Conservation (phyloP, 2,113 vertebrate species). For the Chionodraco myersi region DNA sequence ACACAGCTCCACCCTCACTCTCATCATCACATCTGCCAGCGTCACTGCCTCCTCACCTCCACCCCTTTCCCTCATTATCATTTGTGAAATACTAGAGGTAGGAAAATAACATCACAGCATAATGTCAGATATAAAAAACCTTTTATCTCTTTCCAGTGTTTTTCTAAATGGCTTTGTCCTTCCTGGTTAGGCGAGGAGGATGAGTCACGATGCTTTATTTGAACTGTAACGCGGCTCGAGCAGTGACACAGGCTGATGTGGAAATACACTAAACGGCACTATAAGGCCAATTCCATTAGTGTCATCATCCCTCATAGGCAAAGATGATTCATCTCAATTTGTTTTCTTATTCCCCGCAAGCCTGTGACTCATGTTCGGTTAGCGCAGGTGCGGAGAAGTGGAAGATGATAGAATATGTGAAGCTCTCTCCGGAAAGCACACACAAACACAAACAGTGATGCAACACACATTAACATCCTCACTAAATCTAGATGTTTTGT, state of each 20-base stretch:
- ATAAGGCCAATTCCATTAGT: conserved; percentile 72
- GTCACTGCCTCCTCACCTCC: conserved; percentile 44
- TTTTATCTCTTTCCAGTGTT: background rate
- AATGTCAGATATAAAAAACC: background rate
- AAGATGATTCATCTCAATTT: conserved; percentile 69
- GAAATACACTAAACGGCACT: conserved; percentile 65
- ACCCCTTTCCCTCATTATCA: conserved; percentile 7
- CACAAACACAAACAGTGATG: background rate
- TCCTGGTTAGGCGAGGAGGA: background rate
- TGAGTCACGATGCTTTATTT: conserved; percentile 24
- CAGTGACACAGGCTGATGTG: conserved; percentile 48
- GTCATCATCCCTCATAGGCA: conserved; percentile 50
- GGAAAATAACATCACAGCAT: background rate
- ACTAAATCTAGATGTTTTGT: background rate
- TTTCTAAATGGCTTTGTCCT: background rate
- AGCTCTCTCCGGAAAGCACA: background rate
- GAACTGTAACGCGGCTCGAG: background rate
- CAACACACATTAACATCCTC: background rate
- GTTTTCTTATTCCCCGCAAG: conserved; percentile 56
- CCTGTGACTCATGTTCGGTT: conserved; percentile 72
- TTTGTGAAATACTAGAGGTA: background rate
- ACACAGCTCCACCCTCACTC: conserved; percentile 38
- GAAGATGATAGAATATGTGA: conserved; percentile 17
- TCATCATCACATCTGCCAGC: background rate
- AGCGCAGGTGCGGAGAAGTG: conserved; percentile 55